Percentiles rank a stretch among this genome's conserved stretches.
These are phyloP conservation scores for Danio aesculapii DNA, from an alignment of 2,797 vertebrate genomes.

Conservation along the genomic window DNA sequence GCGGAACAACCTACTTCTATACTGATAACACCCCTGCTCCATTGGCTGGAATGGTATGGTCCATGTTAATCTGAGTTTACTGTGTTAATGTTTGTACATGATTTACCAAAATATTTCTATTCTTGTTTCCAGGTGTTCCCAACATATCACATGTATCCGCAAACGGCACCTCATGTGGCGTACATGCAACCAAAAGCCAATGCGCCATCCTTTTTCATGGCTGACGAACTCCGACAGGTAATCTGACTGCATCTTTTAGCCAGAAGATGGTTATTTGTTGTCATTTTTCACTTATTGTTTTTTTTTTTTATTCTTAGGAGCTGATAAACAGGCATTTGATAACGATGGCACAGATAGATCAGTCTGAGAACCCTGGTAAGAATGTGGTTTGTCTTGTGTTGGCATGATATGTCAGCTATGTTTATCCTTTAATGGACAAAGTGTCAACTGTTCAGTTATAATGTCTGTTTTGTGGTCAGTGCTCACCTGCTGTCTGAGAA, in stretches of 20 bases:
- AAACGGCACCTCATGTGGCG: slow-evolving; percentile 96
- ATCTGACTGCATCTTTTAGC: neutral
- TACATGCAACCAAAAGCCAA: slow-evolving; percentile 99
- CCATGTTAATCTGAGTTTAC: neutral
- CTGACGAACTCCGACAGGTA: slow-evolving; percentile 98
- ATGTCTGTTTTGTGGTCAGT: slow-evolving; percentile 49
- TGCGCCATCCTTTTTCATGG: slow-evolving; percentile 99
- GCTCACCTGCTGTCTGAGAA: slow-evolving; percentile 44
- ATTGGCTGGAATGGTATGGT: slow-evolving; percentile 93
- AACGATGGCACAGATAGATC: slow-evolving; percentile 99
- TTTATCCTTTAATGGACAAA: slow-evolving; percentile 17
- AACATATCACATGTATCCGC: slow-evolving; percentile 97
- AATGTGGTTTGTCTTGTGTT: slow-evolving; percentile 3
- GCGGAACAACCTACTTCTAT: slow-evolving; percentile 99
- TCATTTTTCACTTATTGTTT: neutral
- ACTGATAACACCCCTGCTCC: slow-evolving; percentile 97
- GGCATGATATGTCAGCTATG: neutral
- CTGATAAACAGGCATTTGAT: slow-evolving; percentile 98
- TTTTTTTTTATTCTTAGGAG: slow-evolving; percentile 80
- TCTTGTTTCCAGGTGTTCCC: slow-evolving; percentile 90
- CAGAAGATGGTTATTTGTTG: neutral
- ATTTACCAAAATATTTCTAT: neutral
- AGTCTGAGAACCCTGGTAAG: slow-evolving; percentile 95
- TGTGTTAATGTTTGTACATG: neutral
- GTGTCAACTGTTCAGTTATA: neutral